Evolutionary conservation across 2,888 invertebrate species (phyloP).

Genomic region (Mystacides longicornis): DNA sequence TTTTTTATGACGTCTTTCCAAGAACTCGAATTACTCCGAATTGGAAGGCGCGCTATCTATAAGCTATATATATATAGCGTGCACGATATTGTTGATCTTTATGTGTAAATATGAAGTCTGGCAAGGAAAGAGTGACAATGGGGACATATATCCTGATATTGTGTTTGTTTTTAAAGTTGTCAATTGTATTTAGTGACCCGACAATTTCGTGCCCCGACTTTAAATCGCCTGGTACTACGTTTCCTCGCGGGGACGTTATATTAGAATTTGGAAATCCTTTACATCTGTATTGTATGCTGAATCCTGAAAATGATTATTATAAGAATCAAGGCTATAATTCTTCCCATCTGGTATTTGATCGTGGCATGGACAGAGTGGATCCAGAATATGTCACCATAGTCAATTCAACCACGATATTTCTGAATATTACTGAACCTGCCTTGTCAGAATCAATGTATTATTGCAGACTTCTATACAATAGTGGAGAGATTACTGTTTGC

Average conservation of each 20-base stretch:
- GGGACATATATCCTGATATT: neutral
- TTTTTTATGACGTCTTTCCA: constrained; percentile 20
- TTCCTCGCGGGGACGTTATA: constrained; percentile 50
- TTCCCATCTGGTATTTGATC: constrained; percentile 40
- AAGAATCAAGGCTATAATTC: constrained; percentile 47
- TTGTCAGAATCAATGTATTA: constrained; percentile 47
- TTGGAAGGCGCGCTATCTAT: constrained; percentile 3
- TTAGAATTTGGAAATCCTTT: constrained; percentile 54
- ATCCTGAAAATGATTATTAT: constrained; percentile 35
- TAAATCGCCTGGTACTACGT: constrained; percentile 31
- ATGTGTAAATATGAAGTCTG: neutral
- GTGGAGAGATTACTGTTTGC: constrained; percentile 31
- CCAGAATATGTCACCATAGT: constrained; percentile 44
- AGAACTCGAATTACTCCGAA: constrained; percentile 13
- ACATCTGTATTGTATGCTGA: constrained; percentile 56
- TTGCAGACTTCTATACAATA: constrained; percentile 42
- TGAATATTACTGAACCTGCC: constrained; percentile 49
- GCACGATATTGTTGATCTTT: neutral
- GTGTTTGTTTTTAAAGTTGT: neutral
- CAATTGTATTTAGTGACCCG: no score
- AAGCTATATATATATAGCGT: neutral
- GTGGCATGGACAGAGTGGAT: constrained; percentile 35
- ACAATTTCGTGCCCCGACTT: no score
- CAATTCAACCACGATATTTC: constrained; percentile 55
- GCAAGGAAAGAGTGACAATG: neutral